These are phyloP conservation scores for Thamnophis sirtalis DNA, from an alignment of 2,113 vertebrate genomes.

Conservation along the genomic window DNA sequence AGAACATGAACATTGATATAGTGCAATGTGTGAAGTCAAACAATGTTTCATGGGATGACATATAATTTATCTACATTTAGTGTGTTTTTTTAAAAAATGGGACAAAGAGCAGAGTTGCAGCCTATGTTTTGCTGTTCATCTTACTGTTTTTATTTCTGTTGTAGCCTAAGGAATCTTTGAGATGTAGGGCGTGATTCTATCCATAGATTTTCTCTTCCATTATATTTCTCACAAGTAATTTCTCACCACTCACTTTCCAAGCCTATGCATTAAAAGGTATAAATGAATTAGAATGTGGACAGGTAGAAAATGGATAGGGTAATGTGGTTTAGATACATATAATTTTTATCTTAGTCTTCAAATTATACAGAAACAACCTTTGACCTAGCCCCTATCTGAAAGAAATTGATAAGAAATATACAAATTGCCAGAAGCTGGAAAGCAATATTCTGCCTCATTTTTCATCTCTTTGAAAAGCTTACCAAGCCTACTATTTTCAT, in stretches of 20 bases:
- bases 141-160: neutral
- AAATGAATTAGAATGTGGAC: neutral
- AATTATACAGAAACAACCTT: neutral
- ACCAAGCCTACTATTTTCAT: neutral
- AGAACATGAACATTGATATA: neutral
- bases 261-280: neutral
- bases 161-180: neutral
- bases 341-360: neutral
- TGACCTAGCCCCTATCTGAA: neutral
- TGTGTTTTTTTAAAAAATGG: neutral
- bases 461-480: neutral
- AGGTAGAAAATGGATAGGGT: neutral
- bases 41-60: neutral
- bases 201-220: neutral
- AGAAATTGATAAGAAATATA: neutral
- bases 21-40: neutral
- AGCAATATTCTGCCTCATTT: neutral
- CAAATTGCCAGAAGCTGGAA: neutral
- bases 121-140: neutral
- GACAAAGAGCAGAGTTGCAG: neutral
- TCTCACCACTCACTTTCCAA: neutral
- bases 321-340: neutral
- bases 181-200: neutral
- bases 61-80: neutral
- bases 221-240: neutral